These are phyloP conservation scores for Odontamblyopus rebecca DNA, from an alignment of 2,797 vertebrate species.

Conservation along the genomic window DNA sequence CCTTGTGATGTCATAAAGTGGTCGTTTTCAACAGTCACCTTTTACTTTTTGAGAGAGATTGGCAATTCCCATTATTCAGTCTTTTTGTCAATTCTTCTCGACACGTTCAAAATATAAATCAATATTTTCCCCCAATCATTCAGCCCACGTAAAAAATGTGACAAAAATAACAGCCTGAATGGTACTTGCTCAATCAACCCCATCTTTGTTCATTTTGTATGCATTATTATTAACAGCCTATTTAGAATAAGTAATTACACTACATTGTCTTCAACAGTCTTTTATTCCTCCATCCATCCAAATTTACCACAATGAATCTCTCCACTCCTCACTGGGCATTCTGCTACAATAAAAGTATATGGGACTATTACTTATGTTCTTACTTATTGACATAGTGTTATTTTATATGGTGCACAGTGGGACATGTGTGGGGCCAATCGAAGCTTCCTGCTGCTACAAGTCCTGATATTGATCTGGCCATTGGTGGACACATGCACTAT, in stretches of 20 bases:
- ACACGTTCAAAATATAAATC: too few relatives aligned
- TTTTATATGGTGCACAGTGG: conserved; percentile 48
- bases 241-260: background rate
- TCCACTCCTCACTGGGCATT: background rate
- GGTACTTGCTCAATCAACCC: background rate
- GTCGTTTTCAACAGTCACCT: too few relatives aligned
- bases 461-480: conserved; percentile 59
- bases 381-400: conserved; percentile 42
- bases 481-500: conserved; percentile 27
- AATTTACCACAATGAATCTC: background rate
- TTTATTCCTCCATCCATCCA: conserved; percentile 2
- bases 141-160: too few relatives aligned
- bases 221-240: background rate
- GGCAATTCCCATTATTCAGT: too few relatives aligned
- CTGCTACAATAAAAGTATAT: background rate
- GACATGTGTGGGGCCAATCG: conserved; percentile 53
- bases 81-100: too few relatives aligned
- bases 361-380: background rate
- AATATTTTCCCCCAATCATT: too few relatives aligned
- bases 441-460: conserved; percentile 62
- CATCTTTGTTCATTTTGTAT: background rate
- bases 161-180: background rate
- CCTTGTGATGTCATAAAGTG: too few relatives aligned
- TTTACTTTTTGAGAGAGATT: too few relatives aligned
- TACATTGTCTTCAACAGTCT: background rate